Percentiles rank a stretch among this genome's conserved stretches.
These are phyloP conservation scores for Azorinus chamasolen DNA, from an alignment of 2,888 invertebrate species.

Conservation along the genomic window DNA sequence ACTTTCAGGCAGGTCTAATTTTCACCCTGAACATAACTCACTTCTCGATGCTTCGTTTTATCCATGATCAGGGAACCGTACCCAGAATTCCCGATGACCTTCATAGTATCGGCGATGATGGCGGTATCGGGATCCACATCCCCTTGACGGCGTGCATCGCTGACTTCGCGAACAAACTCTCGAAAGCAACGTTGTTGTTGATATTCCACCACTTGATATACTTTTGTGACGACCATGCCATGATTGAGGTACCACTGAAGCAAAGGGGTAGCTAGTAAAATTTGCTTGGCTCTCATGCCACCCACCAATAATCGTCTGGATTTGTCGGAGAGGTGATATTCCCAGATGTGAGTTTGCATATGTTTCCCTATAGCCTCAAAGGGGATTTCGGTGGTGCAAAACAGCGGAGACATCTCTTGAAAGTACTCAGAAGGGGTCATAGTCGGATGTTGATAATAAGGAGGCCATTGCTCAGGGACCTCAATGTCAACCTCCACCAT, in stretches of 20 bases:
- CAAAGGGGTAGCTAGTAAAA: constrained; percentile 52
- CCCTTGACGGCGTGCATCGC: constrained; percentile 28
- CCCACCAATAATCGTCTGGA: constrained; percentile 45
- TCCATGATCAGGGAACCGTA: constrained; percentile 67
- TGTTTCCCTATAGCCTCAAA: constrained; percentile 48
- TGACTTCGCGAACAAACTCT: constrained; percentile 34
- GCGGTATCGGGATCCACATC: constrained; percentile 25
- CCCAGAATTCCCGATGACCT: constrained; percentile 29
- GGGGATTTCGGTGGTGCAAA: too few species aligned
- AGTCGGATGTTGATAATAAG: constrained; percentile 24
- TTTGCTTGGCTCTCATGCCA: constrained; percentile 46
- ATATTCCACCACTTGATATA: constrained; percentile 57
- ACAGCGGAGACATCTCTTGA: too few species aligned
- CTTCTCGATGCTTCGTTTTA: constrained; percentile 41
- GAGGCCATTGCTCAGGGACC: constrained; percentile 35
- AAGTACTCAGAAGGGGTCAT: constrained; percentile 35
- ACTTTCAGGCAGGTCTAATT: constrained; percentile 31
- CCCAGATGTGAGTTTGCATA: constrained; percentile 40
- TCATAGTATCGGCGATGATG: constrained; percentile 47
- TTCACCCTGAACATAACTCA: constrained; percentile 50
- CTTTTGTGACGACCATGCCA: constrained; percentile 49
- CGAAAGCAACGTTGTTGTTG: constrained; percentile 40
- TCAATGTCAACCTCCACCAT: constrained; percentile 47
- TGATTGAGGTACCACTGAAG: constrained; percentile 63
- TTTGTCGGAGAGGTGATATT: constrained; percentile 22